These are phyloP conservation scores for Gambusia affinis DNA, from an alignment of 2,113 vertebrate species.

Conservation along the genomic window DNA sequence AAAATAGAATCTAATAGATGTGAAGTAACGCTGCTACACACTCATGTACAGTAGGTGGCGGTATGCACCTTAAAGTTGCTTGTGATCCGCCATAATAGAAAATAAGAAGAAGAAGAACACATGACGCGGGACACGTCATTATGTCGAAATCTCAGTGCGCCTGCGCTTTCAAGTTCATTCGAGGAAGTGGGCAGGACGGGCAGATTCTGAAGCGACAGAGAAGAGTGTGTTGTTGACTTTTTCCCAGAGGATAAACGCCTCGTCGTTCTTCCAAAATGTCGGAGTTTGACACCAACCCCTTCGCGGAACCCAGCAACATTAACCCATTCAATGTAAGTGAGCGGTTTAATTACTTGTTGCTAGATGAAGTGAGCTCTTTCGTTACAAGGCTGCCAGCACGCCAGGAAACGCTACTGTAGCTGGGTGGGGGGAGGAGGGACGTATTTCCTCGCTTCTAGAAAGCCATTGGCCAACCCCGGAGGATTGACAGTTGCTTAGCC, in stretches of 20 bases:
- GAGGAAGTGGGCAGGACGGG: slow-evolving; percentile 66
- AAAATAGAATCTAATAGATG: no score
- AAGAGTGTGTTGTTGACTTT: slow-evolving; percentile 43
- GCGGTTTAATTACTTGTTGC: neutral
- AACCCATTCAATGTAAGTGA: slow-evolving; percentile 90
- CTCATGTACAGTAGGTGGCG: no score
- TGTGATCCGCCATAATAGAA: no score
- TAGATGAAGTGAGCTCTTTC: slow-evolving; percentile 12
- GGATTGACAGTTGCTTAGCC: slow-evolving; percentile 32
- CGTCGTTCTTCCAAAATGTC: slow-evolving; percentile 79
- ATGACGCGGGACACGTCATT: slow-evolving; percentile 19
- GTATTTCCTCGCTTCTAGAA: neutral
- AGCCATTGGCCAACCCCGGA: slow-evolving; percentile 19
- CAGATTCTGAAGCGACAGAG: slow-evolving; percentile 6
- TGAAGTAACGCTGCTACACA: no score
- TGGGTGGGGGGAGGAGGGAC: slow-evolving; percentile 48
- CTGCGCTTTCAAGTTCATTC: slow-evolving; percentile 47
- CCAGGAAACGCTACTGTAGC: slow-evolving; percentile 50
- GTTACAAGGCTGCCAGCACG: slow-evolving; percentile 36
- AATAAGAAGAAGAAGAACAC: no score
- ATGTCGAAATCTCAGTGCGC: slow-evolving; percentile 35
- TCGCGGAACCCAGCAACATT: slow-evolving; percentile 84
- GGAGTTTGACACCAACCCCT: slow-evolving; percentile 86
- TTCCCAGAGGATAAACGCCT: slow-evolving; percentile 12
- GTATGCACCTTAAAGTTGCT: no score